Percentiles rank a stretch among this genome's conserved stretches.
These are phyloP conservation scores for Lepidurus arcticus DNA, from an alignment of 1,140 invertebrate species.

Conservation along the genomic window DNA sequence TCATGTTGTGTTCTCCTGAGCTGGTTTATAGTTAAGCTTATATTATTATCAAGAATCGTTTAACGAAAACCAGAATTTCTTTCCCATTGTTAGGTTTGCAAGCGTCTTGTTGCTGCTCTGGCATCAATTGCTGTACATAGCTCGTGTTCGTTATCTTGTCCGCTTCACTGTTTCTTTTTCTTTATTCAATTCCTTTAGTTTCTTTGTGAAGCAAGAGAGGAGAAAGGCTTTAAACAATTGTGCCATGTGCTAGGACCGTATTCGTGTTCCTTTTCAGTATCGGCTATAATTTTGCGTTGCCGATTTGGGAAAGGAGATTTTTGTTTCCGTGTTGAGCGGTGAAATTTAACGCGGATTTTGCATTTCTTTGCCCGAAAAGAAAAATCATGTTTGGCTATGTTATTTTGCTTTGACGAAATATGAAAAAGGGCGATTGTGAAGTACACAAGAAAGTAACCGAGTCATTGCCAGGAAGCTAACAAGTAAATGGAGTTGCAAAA, in stretches of 20 bases:
- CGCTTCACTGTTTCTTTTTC: neutral
- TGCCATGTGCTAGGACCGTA: conserved; percentile 2
- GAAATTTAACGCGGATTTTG: neutral
- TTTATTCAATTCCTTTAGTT: neutral
- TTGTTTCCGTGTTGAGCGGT: neutral
- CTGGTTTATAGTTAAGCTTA: neutral
- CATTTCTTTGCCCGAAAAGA: neutral
- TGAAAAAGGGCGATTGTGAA: neutral
- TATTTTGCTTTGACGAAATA: neutral
- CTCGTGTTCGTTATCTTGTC: neutral
- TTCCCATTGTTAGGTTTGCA: neutral
- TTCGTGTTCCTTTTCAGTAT: conserved; percentile 2
- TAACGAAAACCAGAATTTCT: neutral
- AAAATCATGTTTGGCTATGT: conserved; percentile 2
- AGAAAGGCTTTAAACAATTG: neutral
- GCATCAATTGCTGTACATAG: neutral
- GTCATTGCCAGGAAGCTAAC: neutral
- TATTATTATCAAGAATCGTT: neutral
- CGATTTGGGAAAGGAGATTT: neutral
- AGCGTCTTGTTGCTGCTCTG: neutral
- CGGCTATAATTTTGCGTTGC: neutral
- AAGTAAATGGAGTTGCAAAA: conserved; percentile 14
- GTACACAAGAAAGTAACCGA: neutral
- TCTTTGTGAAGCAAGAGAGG: neutral
- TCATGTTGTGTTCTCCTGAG: neutral